Evolutionary conservation across 2,113 vertebrate species (phyloP), one percentile per base, ranked within the genome.

Genomic region (Tonatia bakeri): DNA sequence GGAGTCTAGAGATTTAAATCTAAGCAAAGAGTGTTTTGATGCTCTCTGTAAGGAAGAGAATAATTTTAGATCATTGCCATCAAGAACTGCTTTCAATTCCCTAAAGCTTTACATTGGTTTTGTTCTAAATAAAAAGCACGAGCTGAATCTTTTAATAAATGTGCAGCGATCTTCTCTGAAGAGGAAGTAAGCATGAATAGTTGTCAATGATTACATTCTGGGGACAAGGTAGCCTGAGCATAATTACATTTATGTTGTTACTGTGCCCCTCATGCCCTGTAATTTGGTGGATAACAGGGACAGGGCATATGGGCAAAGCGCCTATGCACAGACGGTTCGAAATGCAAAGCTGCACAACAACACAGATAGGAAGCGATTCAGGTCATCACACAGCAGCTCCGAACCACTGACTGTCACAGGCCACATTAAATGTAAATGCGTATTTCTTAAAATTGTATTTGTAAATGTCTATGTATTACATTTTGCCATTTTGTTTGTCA

Each of bases 201-300:
- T 72, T 19, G 6, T 85, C 79, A 98, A 83, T 84, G 54, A 91
- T 94, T 90, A 38, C 43, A 91, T 90, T 95, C 45, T 40, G 90
- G 45, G 65, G 85, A 97, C 67, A 90, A 92, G 22, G 31, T 92
- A 96, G 59, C 81, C n/a, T 84, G 52, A 83, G 93, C 87, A 80
- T 93, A 94, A 97, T 94, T 92, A 84, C 7, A 89, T 97, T 97
- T 96, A 52, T 86, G 92, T 97, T 96, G 87, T 38, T 97, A 96
- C 95, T 92, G 7, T 95, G 47, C 3, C 82, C 86, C 92, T 97
- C 75, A 69, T 94, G n/a, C 54, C 69, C 94, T 45, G 97, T 96
- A 89, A 87, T 94, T 79, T 97, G 90, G 91, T 67, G 36, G 64
- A 95, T 40, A 93, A 95, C 75, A 84, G 84, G 82, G 50, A 79